A percentile compares a stretch with the other conserved stretches of the same genome.
These are phyloP conservation scores for Rhogogaster chlorosoma DNA, from an alignment of 2,888 invertebrate species.

Conservation along the genomic window DNA sequence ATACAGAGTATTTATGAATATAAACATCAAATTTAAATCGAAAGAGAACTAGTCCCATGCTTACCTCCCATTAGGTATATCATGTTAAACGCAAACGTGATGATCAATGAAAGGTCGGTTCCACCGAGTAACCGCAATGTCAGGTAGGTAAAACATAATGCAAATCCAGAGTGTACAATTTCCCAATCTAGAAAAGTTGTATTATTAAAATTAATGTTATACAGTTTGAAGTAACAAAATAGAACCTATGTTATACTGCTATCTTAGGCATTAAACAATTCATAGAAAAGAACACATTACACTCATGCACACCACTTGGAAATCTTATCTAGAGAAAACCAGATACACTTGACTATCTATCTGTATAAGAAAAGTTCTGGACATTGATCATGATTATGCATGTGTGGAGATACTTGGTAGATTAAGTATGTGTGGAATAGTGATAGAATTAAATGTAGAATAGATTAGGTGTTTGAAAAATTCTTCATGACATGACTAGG, in stretches of 20 bases:
- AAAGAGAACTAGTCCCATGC: slow-evolving; percentile 54
- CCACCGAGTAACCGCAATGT: slow-evolving; percentile 84
- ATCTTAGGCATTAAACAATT: not conserved
- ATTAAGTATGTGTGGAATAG: not conserved
- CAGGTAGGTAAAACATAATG: slow-evolving; percentile 86
- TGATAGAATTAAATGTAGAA: not conserved
- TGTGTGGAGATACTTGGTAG: not conserved
- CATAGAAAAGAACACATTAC: not conserved
- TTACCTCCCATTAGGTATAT: slow-evolving; percentile 84
- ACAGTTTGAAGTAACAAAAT: not conserved
- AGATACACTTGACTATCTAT: not conserved
- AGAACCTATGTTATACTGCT: not conserved
- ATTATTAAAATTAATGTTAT: not conserved
- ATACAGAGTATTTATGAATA: not conserved
- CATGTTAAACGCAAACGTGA: slow-evolving; percentile 92
- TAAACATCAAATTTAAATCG: not conserved
- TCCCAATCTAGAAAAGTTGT: slow-evolving; percentile 79
- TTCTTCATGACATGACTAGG: slow-evolving; percentile 21
- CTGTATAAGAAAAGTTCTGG: not conserved
- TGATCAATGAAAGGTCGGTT: slow-evolving; percentile 82
- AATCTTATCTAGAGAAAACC: not conserved
- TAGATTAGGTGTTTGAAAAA: not conserved
- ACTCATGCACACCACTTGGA: not conserved
- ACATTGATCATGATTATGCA: not conserved
- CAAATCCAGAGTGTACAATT: slow-evolving; percentile 87